Evolutionary conservation across 1,140 invertebrate species (phyloP).

Genomic region (Medauroidea extradentata): DNA sequence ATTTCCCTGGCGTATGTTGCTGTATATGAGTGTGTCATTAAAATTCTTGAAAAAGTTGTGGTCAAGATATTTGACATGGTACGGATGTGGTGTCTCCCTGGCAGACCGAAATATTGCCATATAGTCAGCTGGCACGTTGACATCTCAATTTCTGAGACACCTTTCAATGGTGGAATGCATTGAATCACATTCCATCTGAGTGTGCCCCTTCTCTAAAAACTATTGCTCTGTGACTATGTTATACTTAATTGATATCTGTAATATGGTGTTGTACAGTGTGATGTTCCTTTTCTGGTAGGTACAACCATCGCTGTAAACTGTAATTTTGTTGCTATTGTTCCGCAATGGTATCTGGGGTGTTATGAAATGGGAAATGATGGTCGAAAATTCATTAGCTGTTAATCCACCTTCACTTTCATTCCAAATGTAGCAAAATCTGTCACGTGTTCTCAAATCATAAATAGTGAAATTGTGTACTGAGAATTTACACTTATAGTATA

Average conservation of each 20-base stretch:
- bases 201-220: constrained; percentile 28
- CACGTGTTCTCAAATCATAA: no score
- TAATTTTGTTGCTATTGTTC: constrained; percentile 7
- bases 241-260: constrained; percentile 11
- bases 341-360: not conserved
- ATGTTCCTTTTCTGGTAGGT: constrained; percentile 20
- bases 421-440: constrained; percentile 4
- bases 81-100: constrained; percentile 15
- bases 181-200: constrained; percentile 20
- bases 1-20: constrained; percentile 30
- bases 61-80: constrained; percentile 13
- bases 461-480: no score
- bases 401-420: constrained; percentile 11
- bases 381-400: no score
- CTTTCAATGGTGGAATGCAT: constrained; percentile 9
- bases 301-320: constrained; percentile 21
- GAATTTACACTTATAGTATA: no score
- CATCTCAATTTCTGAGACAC: constrained; percentile 10
- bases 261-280: constrained; percentile 24
- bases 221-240: constrained; percentile 28
- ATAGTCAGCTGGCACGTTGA: constrained; percentile 19
- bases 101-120: constrained; percentile 9
- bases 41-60: constrained; percentile 18
- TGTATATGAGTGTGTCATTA: not conserved
- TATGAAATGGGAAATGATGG: constrained; percentile 16